Base-by-base conservation (phyloP, 92 coral and sea anemone genomes). In the Parazoanthus swiftii region DNA sequence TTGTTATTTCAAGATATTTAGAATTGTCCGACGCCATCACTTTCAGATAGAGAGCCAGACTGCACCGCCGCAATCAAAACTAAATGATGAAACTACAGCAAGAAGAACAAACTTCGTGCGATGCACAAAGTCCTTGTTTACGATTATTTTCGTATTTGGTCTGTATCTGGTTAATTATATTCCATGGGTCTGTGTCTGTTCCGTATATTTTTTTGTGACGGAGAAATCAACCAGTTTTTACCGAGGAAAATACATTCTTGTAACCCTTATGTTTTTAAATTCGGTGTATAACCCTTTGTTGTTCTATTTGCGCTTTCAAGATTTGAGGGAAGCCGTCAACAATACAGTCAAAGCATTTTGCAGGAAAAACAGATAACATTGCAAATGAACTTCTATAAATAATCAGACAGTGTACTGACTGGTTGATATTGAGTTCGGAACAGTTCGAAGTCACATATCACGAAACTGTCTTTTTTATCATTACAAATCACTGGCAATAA, bases 1-100 rank as follows among this genome's bases (percentile, higher is more conserved):
- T 20, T 79, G 83, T 15, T 79, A 79, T 79, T 79, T 79, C 83
- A 79, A 54, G 68, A 79, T 79, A 79, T 79, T 79, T 35, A 54
- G 26, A 48, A 79, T 79, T 35, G 70, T 26, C 11, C 83, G 83
- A 79, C 83, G 70, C 42, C 83, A 79, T 29, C 83, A 79, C 11
- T 50, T 8, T 50, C 83, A 50, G 43, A 79, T 79, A 26, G 21
- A 56, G 42, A 16, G 21, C 26, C 36, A 43, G 36, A 0, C 7
- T 15, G 68, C 5, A 2, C 38, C 67, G 26, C 14, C 83, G 29
- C 83, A 79, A 29, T 2, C 4, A 29, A 38, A 79, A 79, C 39
- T 35, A 15, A n/a, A 6, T 26, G 11, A 6, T 4, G 67, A 50
- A 56, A 48, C 81, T 42, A 20, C 36, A 10, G 36, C 13, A 16